A percentile compares a stretch with the other conserved stretches of the same genome.
These are phyloP conservation scores for Drosophila meridiana DNA, from an alignment of 2,888 invertebrate genomes.

Conservation along the genomic window DNA sequence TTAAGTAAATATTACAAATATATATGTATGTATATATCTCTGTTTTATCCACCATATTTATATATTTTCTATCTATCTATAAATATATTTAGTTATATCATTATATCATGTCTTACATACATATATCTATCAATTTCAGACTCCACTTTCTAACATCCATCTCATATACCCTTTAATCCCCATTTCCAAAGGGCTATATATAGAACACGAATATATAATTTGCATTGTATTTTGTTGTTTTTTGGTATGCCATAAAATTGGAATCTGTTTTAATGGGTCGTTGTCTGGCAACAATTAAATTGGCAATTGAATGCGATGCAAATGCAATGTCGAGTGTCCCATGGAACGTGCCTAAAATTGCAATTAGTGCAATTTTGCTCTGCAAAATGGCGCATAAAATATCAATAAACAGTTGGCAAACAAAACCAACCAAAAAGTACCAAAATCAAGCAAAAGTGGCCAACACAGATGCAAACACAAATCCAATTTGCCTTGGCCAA, in stretches of 20 bases:
- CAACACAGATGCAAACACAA: constrained; percentile 34
- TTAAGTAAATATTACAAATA: too few relatives aligned
- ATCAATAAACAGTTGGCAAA: constrained; percentile 75
- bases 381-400: constrained; percentile 69
- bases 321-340: constrained; percentile 65
- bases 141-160: too few relatives aligned
- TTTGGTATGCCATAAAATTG: constrained; percentile 14
- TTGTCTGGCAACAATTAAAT: constrained; percentile 61
- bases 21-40: neutral
- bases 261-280: constrained; percentile 37
- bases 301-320: constrained; percentile 60
- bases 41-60: too few relatives aligned
- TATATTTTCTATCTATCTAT: neutral
- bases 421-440: constrained; percentile 21
- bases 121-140: neutral
- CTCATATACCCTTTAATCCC: neutral
- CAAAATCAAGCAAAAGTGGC: constrained; percentile 22
- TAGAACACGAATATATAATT: neutral
- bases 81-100: neutral
- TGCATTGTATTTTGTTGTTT: constrained; percentile 5
- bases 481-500: constrained; percentile 35
- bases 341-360: constrained; percentile 73
- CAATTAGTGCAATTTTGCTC: constrained; percentile 69
- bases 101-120: neutral
- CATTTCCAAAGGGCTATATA: neutral